Evolutionary conservation across 2,113 vertebrate genomes (phyloP).

Genomic region (Seriola dumerili): DNA sequence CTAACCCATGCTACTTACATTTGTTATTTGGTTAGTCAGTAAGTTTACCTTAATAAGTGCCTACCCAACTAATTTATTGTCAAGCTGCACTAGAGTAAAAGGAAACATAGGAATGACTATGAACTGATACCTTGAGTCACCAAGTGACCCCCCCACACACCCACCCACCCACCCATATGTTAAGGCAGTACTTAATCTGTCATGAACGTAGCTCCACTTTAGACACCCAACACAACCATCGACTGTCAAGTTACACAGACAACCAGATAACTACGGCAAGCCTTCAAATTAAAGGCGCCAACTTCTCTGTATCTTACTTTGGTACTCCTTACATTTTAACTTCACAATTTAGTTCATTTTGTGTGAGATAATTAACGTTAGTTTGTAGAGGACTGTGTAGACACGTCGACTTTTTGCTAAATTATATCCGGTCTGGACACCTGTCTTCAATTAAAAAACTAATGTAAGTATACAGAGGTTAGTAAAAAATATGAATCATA

Average conservation of each 20-base stretch:
- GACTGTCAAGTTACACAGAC: slow-evolving; percentile 11
- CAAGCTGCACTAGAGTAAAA: not conserved
- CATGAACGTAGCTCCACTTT: not conserved
- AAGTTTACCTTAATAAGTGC: not conserved
- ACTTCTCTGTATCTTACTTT: no score
- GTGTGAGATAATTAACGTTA: not conserved
- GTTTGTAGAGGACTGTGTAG: not conserved
- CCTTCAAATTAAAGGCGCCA: slow-evolving; percentile 4
- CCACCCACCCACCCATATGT: not conserved
- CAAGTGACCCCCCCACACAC: no score
- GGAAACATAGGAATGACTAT: not conserved
- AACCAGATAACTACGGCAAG: not conserved
- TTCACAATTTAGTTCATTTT: not conserved
- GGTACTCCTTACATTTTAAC: no score
- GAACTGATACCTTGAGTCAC: not conserved
- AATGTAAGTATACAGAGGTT: no score
- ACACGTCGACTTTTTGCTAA: no score
- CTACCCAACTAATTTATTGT: not conserved
- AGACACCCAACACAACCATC: not conserved
- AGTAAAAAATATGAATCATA: no score
- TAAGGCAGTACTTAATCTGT: not conserved
- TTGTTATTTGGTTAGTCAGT: not conserved
- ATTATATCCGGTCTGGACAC: no score
- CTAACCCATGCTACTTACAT: not conserved
- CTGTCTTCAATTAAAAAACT: no score